Evolutionary conservation across 2,113 vertebrate species (phyloP), one percentile per base, ranked within the genome.

Genomic region (Rhodinocichla rosea): DNA sequence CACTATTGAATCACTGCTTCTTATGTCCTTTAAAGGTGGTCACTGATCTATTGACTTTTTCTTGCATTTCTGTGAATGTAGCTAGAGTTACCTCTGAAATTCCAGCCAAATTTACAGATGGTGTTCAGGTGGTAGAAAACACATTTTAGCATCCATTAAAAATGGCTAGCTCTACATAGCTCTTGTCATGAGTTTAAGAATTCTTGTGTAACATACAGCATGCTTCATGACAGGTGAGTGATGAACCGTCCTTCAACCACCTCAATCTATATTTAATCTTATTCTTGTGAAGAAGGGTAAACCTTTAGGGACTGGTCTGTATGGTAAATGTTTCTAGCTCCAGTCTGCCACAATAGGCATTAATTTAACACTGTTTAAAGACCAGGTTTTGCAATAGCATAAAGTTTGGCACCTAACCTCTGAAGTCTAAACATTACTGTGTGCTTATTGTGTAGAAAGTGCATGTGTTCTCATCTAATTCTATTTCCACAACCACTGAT

Each of bases 311-410:
- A 69, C 18, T 87, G 33, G 7, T 79, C 22, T 71, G 40, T 65
- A 3, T 63, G 37, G 75, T 81, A 85, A 85, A 77, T 70, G 32
- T 39, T 55, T 94, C 84, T 89, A 60, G 21, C 32, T 91, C 57
- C 37, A 68, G 42, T 39, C 63, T 95, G 71, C 50, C 22, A 75
- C 37, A 80, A 15, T 40, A 73, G n/a, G 44, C 79, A 53, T 95
- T 95, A 40, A 94, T 96, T 94, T 97, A 96, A 90, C 57, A 74
- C 69, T 94, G 56, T n/a, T 87, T 89, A 91, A 95, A 95, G 77
- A 52, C 64, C 80, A 93, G 64, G 19, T 95, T 96, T 97, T 82
- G 26, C 65, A 53, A 23, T 8, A 93, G 18, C 23, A 8, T 71
- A 37, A 63, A 33, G 53, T 84, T 79, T 77, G 15, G 15, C 24